phyloP scores from a whole-genome alignment of 92 coral and sea anemone species.

The Porites evermanni region DNA sequence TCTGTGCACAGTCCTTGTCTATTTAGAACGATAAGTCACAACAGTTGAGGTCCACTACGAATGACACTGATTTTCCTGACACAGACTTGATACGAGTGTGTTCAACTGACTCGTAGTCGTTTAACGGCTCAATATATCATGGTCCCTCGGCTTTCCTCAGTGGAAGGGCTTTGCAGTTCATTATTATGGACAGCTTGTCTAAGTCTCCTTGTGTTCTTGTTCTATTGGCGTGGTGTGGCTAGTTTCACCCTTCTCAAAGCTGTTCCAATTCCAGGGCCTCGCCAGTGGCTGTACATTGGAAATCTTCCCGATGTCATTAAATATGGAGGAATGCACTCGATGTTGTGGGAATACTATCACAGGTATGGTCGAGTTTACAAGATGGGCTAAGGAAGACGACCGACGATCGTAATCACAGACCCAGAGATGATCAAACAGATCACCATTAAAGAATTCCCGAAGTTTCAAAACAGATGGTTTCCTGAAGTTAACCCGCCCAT shows the following conservation, averaged over 20 bases:
- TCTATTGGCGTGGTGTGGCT: slow-evolving; percentile 32
- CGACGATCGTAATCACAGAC: slow-evolving; percentile 57
- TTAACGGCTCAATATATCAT: background rate
- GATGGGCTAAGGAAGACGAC: slow-evolving; percentile 64
- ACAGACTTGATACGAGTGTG: too few species aligned
- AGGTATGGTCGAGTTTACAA: slow-evolving; percentile 74
- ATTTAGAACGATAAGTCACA: too few species aligned
- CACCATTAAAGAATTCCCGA: slow-evolving; percentile 73
- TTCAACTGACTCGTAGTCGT: background rate
- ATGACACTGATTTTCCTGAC: too few species aligned
- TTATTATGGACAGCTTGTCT: background rate
- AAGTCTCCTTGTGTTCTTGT: background rate
- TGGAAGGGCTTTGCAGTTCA: background rate
- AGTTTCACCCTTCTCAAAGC: slow-evolving; percentile 4
- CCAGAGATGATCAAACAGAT: slow-evolving; percentile 80
- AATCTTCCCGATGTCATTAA: slow-evolving; percentile 6
- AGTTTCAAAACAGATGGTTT: slow-evolving; percentile 72
- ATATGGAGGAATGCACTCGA: slow-evolving; percentile 78
- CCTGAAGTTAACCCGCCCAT: slow-evolving; percentile 61
- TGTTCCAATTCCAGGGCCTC: slow-evolving; percentile 30
- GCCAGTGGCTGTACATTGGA: slow-evolving; percentile 26
- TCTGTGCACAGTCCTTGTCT: too few species aligned
- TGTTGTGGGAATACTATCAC: slow-evolving; percentile 66
- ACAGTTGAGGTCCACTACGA: too few species aligned
- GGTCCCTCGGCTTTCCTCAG: background rate